These are phyloP conservation scores for Hystrix cristata DNA, from an alignment of 2,113 vertebrate species.

Conservation along the genomic window DNA sequence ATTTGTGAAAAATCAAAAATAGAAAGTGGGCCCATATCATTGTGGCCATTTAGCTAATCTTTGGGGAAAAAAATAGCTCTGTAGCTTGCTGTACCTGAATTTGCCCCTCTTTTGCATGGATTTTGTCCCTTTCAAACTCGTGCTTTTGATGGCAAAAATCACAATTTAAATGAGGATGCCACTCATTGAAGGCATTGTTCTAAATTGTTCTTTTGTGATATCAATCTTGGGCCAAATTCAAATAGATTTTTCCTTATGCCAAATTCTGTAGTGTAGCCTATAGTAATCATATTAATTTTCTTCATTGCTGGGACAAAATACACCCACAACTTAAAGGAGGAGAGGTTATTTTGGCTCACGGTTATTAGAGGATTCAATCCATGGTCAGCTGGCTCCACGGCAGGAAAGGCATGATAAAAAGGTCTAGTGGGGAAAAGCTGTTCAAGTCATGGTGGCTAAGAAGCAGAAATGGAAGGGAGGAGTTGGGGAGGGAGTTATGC, in stretches of 20 bases:
- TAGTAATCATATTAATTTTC: background rate
- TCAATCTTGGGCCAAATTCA: background rate
- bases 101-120: background rate
- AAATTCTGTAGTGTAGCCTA: background rate
- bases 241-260: conserved; percentile 13
- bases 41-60: background rate
- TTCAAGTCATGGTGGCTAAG: background rate
- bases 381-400: background rate
- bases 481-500: background rate
- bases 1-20: conserved; percentile 21
- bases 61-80: background rate
- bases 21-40: background rate
- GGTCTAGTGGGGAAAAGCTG: background rate
- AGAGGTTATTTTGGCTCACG: background rate
- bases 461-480: background rate
- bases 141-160: background rate
- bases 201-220: background rate
- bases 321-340: background rate
- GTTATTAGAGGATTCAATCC: background rate
- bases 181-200: background rate
- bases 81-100: background rate
- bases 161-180: background rate
- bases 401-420: background rate
- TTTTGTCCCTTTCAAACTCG: background rate
- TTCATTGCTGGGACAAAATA: background rate